Evolutionary conservation across 2,113 vertebrate genomes (phyloP), one percentile per base, ranked within the genome.

Genomic region (Ctenodactylus gundi): DNA sequence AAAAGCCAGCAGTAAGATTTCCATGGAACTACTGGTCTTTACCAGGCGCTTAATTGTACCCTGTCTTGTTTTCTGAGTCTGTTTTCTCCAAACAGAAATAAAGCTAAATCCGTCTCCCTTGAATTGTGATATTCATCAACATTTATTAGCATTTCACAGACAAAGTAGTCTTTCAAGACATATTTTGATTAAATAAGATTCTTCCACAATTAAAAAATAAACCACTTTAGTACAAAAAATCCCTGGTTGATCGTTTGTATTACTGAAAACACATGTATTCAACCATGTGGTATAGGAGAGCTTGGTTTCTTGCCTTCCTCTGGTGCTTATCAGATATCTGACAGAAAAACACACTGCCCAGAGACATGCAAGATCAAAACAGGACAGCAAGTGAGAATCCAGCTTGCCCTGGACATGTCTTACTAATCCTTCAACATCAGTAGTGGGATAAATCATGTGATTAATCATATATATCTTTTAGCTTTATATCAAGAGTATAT

Each of bases 391-490:
- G 39, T 75, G 90, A 95, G 72, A 90, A 67, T 27, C 12, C 15
- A 25, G 2, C 8, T 73, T 91, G 27, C 11, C 49, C 21, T 95
- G 84, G 57, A 70, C 82, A 85, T 83, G 41, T 77, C 90, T 95
- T 95, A 78, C 84, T 93, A 95, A 75, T 93, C 81, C 41, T 90
- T 68, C 53, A 75, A 78, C 65, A 91, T 86, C 82, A 92, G 44
- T 51, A 88, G 67, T 82, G 75, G 82, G 82, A 68, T 90, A 82
- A 95, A 97, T n/a, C n/a, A n/a, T n/a, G 93, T 62, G 70, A 44
- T 41, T 95, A 95, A 58, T 93, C 91, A 91, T 93, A 95, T 96
- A 90, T 95, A 92, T 93, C 82, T 84, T 97, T 95, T 72, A 92
- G 39, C 67, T 94, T 92, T 91, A 93, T 93, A 80, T 87, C 90